A percentile compares a stretch with the other conserved stretches of the same genome.
These are phyloP conservation scores for Oeneis ivallda DNA, from an alignment of 2,888 invertebrate genomes.

Conservation along the genomic window DNA sequence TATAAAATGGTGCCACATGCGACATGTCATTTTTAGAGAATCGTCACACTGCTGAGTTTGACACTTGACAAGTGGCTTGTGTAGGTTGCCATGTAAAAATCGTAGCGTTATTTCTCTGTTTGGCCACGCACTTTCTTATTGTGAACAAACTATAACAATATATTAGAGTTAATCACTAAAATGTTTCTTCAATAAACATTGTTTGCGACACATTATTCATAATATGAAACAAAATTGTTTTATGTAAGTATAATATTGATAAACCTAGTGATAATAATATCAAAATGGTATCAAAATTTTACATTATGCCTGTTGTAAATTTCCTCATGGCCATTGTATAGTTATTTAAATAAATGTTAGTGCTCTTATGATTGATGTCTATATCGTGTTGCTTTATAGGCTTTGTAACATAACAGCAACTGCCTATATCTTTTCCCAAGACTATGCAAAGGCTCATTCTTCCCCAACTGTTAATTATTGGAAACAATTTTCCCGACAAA, in stretches of 20 bases:
- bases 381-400: slow-evolving; percentile 6
- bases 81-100: too few relatives aligned
- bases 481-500: too few relatives aligned
- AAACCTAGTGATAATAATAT: neutral
- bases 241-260: neutral
- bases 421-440: slow-evolving; percentile 2
- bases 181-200: neutral
- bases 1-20: too few relatives aligned
- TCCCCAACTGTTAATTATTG: too few relatives aligned
- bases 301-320: slow-evolving; percentile 22
- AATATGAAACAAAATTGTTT: neutral
- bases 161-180: neutral
- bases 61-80: too few relatives aligned
- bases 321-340: slow-evolving; percentile 26
- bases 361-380: slow-evolving; percentile 29
- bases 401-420: neutral
- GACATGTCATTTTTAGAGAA: too few relatives aligned
- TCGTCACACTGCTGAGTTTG: too few relatives aligned
- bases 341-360: slow-evolving; percentile 19
- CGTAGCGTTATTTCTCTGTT: too few relatives aligned
- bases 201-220: neutral
- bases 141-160: too few relatives aligned
- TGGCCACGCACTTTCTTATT: too few relatives aligned
- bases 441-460: too few relatives aligned
- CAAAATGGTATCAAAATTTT: neutral